Conservation (phyloP, 2,888 invertebrate genomes). For the Hetaerina titia region DNA sequence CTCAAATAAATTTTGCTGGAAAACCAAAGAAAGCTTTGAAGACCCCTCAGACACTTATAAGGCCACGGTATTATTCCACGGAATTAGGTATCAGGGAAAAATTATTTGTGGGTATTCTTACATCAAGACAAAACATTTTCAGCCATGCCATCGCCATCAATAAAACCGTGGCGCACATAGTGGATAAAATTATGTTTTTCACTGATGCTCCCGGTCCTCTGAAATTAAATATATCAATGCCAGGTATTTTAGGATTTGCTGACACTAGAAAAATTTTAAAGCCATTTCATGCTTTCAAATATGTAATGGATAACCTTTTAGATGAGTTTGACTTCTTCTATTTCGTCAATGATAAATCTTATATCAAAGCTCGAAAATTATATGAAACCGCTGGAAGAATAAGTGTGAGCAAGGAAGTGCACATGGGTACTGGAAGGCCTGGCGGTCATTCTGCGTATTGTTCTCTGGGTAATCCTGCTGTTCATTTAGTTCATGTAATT, state of each 20-base stretch:
- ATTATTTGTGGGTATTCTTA: slow-evolving; percentile 91
- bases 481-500: background rate
- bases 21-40: slow-evolving; percentile 78
- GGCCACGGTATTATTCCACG: slow-evolving; percentile 96
- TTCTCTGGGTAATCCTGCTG: slow-evolving; percentile 81
- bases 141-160: slow-evolving; percentile 91
- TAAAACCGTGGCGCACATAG: slow-evolving; percentile 90
- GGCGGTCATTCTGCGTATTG: slow-evolving; percentile 82
- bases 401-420: slow-evolving; percentile 91
- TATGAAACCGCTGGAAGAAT: slow-evolving; percentile 86
- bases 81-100: slow-evolving; percentile 96
- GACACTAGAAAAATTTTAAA: slow-evolving; percentile 87
- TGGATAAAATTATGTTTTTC: slow-evolving; percentile 91
- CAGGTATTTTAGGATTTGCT: slow-evolving; percentile 91
- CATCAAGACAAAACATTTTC: slow-evolving; percentile 85
- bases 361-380: slow-evolving; percentile 89
- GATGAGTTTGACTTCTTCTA: slow-evolving; percentile 97
- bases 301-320: slow-evolving; percentile 92
- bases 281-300: slow-evolving; percentile 93
- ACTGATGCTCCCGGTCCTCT: slow-evolving; percentile 79
- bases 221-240: slow-evolving; percentile 76
- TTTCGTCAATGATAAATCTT: slow-evolving; percentile 90
- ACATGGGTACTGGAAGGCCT: slow-evolving; percentile 85
- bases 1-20: slow-evolving; percentile 77
- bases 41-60: slow-evolving; percentile 82